Percentiles rank a stretch among this genome's conserved stretches.
Conservation (phyloP, 23 tunicate species). For the Diplosoma virens region DNA sequence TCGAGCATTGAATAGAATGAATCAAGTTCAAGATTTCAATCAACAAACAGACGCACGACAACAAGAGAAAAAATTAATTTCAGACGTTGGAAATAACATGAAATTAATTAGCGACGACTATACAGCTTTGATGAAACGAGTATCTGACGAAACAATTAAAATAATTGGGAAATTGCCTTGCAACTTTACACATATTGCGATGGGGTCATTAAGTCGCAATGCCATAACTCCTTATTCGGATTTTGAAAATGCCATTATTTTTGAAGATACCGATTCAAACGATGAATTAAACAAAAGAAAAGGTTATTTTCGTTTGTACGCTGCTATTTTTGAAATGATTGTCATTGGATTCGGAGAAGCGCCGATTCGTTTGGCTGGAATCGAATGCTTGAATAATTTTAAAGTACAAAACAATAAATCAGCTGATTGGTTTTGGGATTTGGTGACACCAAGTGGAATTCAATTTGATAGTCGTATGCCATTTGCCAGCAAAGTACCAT, state of each 20-base stretch:
- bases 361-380: constrained; percentile 35
- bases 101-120: constrained; percentile 21
- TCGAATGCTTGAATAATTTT: constrained; percentile 38
- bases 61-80: neutral
- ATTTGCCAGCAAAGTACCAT: constrained; percentile 32
- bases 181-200: constrained; percentile 32
- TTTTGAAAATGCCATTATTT: constrained; percentile 54
- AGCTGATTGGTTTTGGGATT: constrained; percentile 45
- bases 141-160: neutral
- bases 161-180: constrained; percentile 29
- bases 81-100: constrained; percentile 3
- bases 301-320: constrained; percentile 34
- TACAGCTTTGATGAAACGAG: neutral
- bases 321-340: constrained; percentile 31
- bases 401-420: neutral
- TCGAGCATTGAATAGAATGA: too few species aligned
- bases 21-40: too few species aligned
- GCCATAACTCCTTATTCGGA: constrained; percentile 52
- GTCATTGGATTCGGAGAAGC: constrained; percentile 41
- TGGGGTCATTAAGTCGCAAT: constrained; percentile 45
- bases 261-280: constrained; percentile 13
- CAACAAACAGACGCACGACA: neutral
- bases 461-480: constrained; percentile 55
- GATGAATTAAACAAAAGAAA: neutral
- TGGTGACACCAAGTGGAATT: constrained; percentile 22